Percentiles rank a stretch among this genome's conserved stretches.
phyloP scores from a whole-genome alignment of 2,888 invertebrate genomes.

The Acanthoscelides obtectus region DNA sequence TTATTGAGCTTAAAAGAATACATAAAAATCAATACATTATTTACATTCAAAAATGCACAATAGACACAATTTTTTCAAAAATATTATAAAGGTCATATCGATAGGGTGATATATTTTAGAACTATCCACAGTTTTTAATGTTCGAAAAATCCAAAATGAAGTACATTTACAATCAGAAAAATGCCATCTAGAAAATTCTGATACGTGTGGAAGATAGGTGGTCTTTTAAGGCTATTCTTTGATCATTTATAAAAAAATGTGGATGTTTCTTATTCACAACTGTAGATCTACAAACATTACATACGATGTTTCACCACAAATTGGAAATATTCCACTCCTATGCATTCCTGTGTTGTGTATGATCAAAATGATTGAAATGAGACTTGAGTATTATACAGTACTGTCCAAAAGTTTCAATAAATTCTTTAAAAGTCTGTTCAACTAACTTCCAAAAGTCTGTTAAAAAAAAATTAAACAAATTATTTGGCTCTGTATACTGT shows the following conservation, averaged over 20 bases:
- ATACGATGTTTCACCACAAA: neutral
- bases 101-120: neutral
- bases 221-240: neutral
- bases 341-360: neutral
- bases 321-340: neutral
- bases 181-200: neutral
- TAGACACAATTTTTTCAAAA: neutral
- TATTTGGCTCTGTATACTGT: too few relatives aligned
- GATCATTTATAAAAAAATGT: neutral
- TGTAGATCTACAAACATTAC: neutral
- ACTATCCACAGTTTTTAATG: neutral
- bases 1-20: neutral
- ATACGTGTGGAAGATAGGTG: neutral
- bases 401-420: too few relatives aligned
- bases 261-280: neutral
- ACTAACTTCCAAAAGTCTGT: too few relatives aligned
- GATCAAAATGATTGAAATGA: neutral
- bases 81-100: neutral
- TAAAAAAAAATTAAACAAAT: too few relatives aligned
- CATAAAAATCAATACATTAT: slow-evolving; percentile 6
- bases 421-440: too few relatives aligned
- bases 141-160: neutral
- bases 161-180: neutral
- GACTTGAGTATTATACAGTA: too few relatives aligned
- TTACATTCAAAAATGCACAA: slow-evolving; percentile 1